Evolutionary conservation across 2,797 vertebrate species (phyloP), one percentile per base, ranked within the genome.

Genomic region (Tiaroga cobitis): DNA sequence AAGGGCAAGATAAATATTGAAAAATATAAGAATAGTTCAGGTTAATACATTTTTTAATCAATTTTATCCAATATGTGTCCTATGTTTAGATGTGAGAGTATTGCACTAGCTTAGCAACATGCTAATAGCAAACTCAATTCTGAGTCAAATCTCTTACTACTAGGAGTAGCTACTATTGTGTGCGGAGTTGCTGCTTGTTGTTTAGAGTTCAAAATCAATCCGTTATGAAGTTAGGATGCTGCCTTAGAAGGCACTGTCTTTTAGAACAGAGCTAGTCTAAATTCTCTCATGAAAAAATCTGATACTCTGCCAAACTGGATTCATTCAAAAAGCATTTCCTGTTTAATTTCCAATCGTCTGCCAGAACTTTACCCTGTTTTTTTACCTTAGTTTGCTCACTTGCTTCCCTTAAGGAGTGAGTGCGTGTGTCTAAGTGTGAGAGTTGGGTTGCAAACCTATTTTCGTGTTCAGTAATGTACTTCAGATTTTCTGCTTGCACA

Each of bases 351-450:
- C 3, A 29, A 21, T 72, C n/a, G 2, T 46, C 8, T 49, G 29
- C 37, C 34, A 72, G 34, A 59, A 8, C 51, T 43, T 43, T 19
- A 67, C 51, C n/a, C 16, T 9, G n/a, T 1, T 24, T 32, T 65
- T 16, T 19, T 10, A 8, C n/a, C 39, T 79, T 65, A 63, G 8
- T 19, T 26, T 41, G 68, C 34, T 63, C 3, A 16, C 37, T 0
- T 68, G 73, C 24, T 39, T 83, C 24, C 24, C 21, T 65, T 67
- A 83, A 24, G 37, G 51, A 54, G 56, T 43, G 19, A 81, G 49
- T 68, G 77, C 24, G 65, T 73, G 34, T 63, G 69, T 76, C 7
- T 63, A 39, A 78, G 80, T 82, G 34, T 85, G 49, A 61, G 67
- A 37, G 54, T 72, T 1, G 8, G 59, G 75, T 76, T 67, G 59